A percentile compares a stretch with the other conserved stretches of the same genome.
Evolutionary conservation across 2,797 vertebrate species (phyloP).

Genomic region (Varecia variegata): DNA sequence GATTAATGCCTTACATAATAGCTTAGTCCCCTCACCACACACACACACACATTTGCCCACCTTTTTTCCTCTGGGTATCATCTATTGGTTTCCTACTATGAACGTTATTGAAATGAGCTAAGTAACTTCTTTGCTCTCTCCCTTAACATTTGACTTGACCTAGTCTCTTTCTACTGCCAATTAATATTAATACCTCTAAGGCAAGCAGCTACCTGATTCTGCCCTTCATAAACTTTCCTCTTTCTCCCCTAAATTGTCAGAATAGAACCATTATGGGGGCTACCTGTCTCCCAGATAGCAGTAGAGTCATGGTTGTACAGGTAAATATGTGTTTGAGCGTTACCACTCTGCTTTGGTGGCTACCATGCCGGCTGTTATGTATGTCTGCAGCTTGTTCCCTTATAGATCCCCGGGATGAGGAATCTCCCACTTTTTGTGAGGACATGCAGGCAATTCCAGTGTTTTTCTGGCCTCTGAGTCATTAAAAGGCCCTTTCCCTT

Average conservation of each 20-base stretch:
- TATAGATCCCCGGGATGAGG: not conserved
- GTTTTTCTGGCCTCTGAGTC: not conserved
- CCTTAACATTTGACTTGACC: not conserved
- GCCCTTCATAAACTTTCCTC: not conserved
- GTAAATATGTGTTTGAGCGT: not conserved
- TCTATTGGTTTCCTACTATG: not conserved
- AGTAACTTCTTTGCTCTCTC: not conserved
- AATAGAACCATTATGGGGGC: not conserved
- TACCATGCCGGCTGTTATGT: not conserved
- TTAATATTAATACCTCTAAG: not conserved
- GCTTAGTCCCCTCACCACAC: no score
- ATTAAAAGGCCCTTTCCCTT: not conserved
- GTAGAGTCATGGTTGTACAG: not conserved
- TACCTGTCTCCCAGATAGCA: not conserved
- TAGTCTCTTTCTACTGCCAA: not conserved
- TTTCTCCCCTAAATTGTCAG: not conserved
- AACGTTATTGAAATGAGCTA: not conserved
- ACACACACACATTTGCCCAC: not conserved
- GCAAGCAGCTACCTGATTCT: not conserved
- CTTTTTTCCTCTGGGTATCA: not conserved
- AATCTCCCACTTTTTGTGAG: not conserved
- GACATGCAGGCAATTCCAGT: not conserved
- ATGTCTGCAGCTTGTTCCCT: not conserved
- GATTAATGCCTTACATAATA: not conserved
- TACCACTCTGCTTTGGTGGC: not conserved